Base-by-base conservation (phyloP, 2,888 invertebrate species). In the Listrodromus nycthemerus region DNA sequence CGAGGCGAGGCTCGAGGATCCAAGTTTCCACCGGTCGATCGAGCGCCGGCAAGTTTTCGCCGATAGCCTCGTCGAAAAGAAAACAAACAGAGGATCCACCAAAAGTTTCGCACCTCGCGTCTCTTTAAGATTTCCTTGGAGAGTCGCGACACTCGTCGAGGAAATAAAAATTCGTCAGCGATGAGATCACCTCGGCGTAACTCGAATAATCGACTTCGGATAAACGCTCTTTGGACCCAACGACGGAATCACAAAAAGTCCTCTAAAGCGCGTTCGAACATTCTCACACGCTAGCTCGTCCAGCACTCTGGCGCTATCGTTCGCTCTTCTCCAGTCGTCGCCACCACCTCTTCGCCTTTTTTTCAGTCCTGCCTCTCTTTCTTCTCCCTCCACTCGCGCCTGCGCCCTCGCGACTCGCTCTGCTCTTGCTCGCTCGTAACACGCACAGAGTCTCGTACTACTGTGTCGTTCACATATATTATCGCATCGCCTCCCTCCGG, bases 231-330 rank as follows among this genome's bases (percentile, higher is more conserved):
- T 30, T 58, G 73, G 61, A 45, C 45, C 13, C 21, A 37, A 37
- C 24, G 21, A 6, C 58, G 48, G 30, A n/a, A 45, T 37, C 52
- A 19, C 8, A 33, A n/a, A 71, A 66, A 52, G 37, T 21, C 50
- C 27, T n/a, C n/a, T n/a, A n/a, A n/a, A 50, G 27, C 52, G 69
- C 52, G 33, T 33, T 41, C 74, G 69, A 52, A 52, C 69, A 69
- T 67, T 21, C 83, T 75, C 70, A 66, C 83, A 70, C 79, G 83
- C 75, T 66, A 75, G 55, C 65, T 79, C 71, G 70, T 83, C 79
- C 79, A 66, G 79, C 83, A 75, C 83, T 79, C 19, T 16, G 52
- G 27, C 24, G 65, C 27, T 65, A 50, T 55, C 70, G 55, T 67
- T 24, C 27, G 21, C 41, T 10, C 19, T 21, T 24, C 52, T 52